A percentile compares a stretch with the other conserved stretches of the same genome.
Evolutionary conservation across 2,797 vertebrate genomes (phyloP).

Genomic region (Huso huso): DNA sequence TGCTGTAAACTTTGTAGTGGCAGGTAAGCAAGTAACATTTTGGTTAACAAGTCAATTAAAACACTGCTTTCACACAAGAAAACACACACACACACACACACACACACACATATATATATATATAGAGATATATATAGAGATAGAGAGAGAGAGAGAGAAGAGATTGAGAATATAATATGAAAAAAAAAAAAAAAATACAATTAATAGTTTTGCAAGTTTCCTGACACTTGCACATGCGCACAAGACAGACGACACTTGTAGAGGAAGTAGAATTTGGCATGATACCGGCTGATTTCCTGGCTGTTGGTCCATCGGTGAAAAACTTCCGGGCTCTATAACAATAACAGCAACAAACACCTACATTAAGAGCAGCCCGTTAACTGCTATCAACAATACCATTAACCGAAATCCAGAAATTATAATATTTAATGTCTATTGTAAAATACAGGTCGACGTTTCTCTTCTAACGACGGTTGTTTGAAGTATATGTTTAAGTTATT

Average conservation of each 20-base stretch:
- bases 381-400: background rate
- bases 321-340: constrained; percentile 9
- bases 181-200: too few relatives aligned
- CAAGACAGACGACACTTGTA: too few relatives aligned
- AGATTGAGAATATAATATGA: too few relatives aligned
- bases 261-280: too few relatives aligned
- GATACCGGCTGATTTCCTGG: constrained; percentile 1
- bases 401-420: background rate
- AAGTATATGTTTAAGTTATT: background rate
- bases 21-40: constrained; percentile 8
- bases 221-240: too few relatives aligned
- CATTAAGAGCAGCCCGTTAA: background rate
- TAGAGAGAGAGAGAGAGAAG: too few relatives aligned
- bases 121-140: too few relatives aligned
- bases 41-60: too few relatives aligned
- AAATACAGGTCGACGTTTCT: background rate
- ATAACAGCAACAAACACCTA: background rate
- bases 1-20: constrained; percentile 19
- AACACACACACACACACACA: too few relatives aligned
- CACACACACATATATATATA: too few relatives aligned
- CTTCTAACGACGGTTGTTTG: background rate
- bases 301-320: constrained; percentile 22
- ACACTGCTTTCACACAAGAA: too few relatives aligned
- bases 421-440: background rate
- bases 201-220: too few relatives aligned